These are phyloP conservation scores for Acipenser transmontanus DNA, from an alignment of 2,797 vertebrate species.

Conservation along the genomic window DNA sequence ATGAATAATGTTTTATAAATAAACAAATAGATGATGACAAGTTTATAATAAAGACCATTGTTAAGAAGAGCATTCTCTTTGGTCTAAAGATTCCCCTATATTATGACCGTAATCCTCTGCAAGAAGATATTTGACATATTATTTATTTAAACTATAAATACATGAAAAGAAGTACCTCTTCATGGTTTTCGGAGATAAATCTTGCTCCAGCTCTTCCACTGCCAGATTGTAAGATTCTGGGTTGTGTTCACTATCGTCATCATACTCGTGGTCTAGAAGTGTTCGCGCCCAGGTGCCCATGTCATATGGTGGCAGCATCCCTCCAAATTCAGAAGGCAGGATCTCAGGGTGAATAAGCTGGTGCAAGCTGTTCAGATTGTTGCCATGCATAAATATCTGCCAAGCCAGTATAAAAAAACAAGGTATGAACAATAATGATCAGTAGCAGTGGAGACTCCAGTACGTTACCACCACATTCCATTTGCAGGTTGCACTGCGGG, in stretches of 20 bases:
- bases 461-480: too few species aligned
- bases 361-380: conserved; percentile 95
- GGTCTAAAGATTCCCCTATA: too few species aligned
- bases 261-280: conserved; percentile 91
- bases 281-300: conserved; percentile 98
- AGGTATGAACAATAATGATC: too few species aligned
- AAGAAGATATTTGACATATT: too few species aligned
- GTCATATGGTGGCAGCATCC: conserved; percentile 94
- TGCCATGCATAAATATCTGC: conserved; percentile 97
- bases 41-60: too few species aligned
- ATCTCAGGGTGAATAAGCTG: conserved; percentile 95
- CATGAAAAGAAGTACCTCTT: conserved; percentile 68
- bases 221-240: conserved; percentile 81
- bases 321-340: conserved; percentile 91
- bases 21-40: too few species aligned
- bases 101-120: too few species aligned
- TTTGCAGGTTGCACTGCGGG: too few species aligned
- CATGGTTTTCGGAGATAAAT: conserved; percentile 89
- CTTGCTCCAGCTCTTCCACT: conserved; percentile 71
- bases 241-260: conserved; percentile 87
- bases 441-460: too few species aligned
- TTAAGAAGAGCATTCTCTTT: too few species aligned
- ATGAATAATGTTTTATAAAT: too few species aligned
- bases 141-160: too few species aligned
- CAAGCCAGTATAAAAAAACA: conserved; percentile 11